Evolutionary conservation across 1,140 invertebrate species (phyloP).

Genomic region (Papilio glaucus): DNA sequence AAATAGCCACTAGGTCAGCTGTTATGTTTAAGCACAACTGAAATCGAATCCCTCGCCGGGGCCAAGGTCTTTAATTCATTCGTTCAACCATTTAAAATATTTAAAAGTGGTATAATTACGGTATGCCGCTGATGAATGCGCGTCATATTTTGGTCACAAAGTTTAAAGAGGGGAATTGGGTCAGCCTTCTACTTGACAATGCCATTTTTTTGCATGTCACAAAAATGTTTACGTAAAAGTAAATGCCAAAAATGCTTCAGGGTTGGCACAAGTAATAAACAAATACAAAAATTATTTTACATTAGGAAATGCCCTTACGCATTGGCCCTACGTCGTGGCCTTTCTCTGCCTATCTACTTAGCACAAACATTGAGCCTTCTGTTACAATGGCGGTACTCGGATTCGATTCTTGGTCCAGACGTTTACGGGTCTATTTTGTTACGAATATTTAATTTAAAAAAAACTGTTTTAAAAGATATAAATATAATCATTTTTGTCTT

Average conservation of each 20-base stretch:
- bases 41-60: background rate
- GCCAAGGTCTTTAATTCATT: slow-evolving; percentile 11
- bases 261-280: background rate
- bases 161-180: background rate
- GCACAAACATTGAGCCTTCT: too few relatives aligned
- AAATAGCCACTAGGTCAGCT: background rate
- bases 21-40: slow-evolving; percentile 4
- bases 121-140: background rate
- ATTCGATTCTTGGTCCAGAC: too few relatives aligned
- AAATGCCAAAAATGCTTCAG: background rate
- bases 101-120: slow-evolving; percentile 21
- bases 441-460: background rate
- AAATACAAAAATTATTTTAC: too few relatives aligned
- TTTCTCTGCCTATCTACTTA: too few relatives aligned
- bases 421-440: too few relatives aligned
- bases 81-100: slow-evolving; percentile 15
- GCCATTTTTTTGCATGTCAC: slow-evolving; percentile 23
- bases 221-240: slow-evolving; percentile 15
- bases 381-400: too few relatives aligned
- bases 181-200: slow-evolving; percentile 18
- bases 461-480: background rate
- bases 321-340: too few relatives aligned
- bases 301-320: too few relatives aligned
- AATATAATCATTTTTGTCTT: too few relatives aligned
- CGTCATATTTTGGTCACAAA: slow-evolving; percentile 10